phyloP scores from a whole-genome alignment of 2,797 vertebrate species.

The Streptopelia turtur region DNA sequence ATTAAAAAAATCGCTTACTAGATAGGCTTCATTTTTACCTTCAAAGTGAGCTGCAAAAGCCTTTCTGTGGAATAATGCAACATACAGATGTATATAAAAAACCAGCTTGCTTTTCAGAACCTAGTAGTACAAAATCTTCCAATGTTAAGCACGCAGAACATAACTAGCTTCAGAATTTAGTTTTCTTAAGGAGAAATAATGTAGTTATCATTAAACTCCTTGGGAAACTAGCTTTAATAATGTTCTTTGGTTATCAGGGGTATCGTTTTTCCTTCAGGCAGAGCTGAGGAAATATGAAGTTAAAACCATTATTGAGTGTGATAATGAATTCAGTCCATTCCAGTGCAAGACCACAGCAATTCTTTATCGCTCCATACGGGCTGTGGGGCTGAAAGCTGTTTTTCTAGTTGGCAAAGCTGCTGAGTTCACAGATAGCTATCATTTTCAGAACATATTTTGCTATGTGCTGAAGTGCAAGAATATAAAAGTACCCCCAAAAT shows the following conservation, averaged over 20 bases:
- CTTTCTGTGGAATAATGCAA: constrained; percentile 7
- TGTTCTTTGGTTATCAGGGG: constrained; percentile 70
- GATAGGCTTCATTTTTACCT: background rate
- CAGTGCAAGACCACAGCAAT: constrained; percentile 54
- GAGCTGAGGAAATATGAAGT: constrained; percentile 63
- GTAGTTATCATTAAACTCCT: constrained; percentile 74
- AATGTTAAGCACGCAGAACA: background rate
- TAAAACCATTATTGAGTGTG: constrained; percentile 61
- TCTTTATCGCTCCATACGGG: constrained; percentile 63
- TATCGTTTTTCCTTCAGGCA: constrained; percentile 73
- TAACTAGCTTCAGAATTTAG: constrained; percentile 57
- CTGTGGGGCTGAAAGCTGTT: constrained; percentile 52
- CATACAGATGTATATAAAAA: background rate
- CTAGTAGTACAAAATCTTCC: background rate
- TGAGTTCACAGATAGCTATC: constrained; percentile 70
- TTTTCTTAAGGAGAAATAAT: constrained; percentile 71
- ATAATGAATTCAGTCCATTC: constrained; percentile 76
- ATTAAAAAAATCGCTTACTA: background rate
- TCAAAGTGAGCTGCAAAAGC: background rate
- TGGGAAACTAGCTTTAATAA: constrained; percentile 71
- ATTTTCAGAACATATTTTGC: constrained; percentile 1
- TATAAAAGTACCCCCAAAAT: background rate
- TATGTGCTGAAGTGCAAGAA: constrained; percentile 18
- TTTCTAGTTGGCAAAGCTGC: constrained; percentile 60
- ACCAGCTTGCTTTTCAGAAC: constrained; percentile 25